phyloP scores from a whole-genome alignment of 1,140 invertebrate species.

The Tetraneura akinire region DNA sequence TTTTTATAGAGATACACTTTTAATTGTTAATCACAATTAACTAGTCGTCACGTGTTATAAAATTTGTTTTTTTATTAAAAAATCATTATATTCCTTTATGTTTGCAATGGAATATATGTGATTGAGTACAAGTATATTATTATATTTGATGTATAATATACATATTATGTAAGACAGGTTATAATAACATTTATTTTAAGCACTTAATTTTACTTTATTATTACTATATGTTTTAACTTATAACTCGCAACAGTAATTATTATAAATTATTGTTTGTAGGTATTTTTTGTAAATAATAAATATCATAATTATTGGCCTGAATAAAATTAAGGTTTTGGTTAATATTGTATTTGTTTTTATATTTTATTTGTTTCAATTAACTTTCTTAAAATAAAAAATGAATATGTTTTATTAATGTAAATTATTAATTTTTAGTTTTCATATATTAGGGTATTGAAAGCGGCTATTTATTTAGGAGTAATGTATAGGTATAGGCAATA shows the following conservation, averaged over 20 bases:
- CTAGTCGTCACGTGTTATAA: too few species aligned
- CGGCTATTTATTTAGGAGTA: too few species aligned
- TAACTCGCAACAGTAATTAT: constrained; percentile 17
- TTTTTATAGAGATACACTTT: too few species aligned
- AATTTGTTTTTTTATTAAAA: too few species aligned
- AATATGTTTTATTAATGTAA: too few species aligned
- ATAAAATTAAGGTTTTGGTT: constrained; percentile 42
- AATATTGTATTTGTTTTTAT: not conserved
- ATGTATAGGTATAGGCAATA: too few species aligned
- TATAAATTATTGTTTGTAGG: constrained; percentile 12
- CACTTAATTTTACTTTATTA: constrained; percentile 11
- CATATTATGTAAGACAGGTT: not conserved
- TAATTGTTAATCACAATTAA: too few species aligned
- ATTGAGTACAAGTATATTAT: not conserved
- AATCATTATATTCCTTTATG: not conserved
- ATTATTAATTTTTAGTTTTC: too few species aligned
- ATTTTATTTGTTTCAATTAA: not conserved
- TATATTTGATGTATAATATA: not conserved
- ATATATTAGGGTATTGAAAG: too few species aligned
- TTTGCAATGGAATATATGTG: not conserved
- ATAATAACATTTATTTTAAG: constrained; percentile 2
- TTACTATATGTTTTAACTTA: not conserved
- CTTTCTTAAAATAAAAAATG: too few species aligned
- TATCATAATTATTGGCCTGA: not conserved
- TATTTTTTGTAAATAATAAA: constrained; percentile 20